Base-by-base conservation (phyloP, 1,140 invertebrate species). In the Drosophila mayri region DNA sequence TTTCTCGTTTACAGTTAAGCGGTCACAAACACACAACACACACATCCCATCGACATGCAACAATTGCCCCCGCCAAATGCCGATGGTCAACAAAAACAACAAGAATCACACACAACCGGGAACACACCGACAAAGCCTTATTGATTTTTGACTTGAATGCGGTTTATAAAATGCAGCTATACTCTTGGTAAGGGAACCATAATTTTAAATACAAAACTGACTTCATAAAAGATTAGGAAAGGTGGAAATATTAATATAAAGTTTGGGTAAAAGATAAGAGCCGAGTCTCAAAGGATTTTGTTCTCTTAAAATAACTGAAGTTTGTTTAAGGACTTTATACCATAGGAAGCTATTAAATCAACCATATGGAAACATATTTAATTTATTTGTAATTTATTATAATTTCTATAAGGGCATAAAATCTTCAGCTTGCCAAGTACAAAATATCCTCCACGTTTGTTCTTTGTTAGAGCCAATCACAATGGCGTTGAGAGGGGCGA, bases 61-160 rank as follows among this genome's bases (percentile, higher is more conserved):
- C 62, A 76, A 77, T 77, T 77, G 57, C 64, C 63, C 54, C 57
- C 63, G 43, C 66, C 41, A 59, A 70, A 72, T 70, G 41, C 65
- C 68, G 66, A 47, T 52, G 57, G 75, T 67, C 73, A 76, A 77
- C 73, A 76, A 40, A 57, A 52, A 75, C 49, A 72, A 61, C 37
- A 72, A 54, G 40, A 62, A 62, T 10, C 46, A n/a, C 67, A 30
- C 28, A 57, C 63, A 71, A 49, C 73, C 37, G 60, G 71, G 47
- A 61, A 35, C 66, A 47, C 66, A 47, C 1, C 62, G 38, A 77
- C 54, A 78, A 79, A 79, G 67, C 76, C 58, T 49, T 79, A 79
- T 79, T 79, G 76, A 79, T 79, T 79, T 79, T 79, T 49, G 75
- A 72, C 66, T 78, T 78, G 52, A 72, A 72, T 79, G 76, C 43